Conservation (phyloP, 2,888 invertebrate species). For the Sphaerophoria rueppellii region DNA sequence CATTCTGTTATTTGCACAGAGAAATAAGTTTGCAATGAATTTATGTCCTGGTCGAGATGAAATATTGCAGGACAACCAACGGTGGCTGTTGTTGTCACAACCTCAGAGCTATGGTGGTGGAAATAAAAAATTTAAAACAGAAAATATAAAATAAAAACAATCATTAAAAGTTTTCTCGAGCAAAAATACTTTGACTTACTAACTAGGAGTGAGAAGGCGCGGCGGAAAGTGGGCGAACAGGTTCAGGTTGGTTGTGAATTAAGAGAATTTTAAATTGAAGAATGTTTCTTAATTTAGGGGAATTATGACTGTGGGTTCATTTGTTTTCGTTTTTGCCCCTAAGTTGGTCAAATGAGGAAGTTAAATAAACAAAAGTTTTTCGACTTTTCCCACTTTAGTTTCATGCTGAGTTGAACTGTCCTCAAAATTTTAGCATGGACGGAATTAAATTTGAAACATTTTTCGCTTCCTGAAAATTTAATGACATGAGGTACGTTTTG, state of each 20-base stretch:
- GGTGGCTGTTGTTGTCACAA: conserved; percentile 7
- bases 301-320: not conserved
- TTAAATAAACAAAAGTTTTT: no score
- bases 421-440: no score
- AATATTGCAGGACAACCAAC: conserved; percentile 11
- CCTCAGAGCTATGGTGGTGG: conserved; percentile 13
- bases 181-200: conserved; percentile 22
- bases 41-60: conserved; percentile 60
- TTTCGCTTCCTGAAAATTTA: no score
- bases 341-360: no score
- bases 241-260: not conserved
- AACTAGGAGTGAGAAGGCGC: not conserved
- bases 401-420: no score
- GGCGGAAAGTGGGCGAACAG: not conserved
- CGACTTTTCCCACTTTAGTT: no score
- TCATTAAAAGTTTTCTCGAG: conserved; percentile 30
- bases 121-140: no score
- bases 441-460: no score
- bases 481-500: no score
- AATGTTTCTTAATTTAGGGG: not conserved
- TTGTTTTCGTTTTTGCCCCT: not conserved
- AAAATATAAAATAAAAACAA: not conserved
- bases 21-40: conserved; percentile 50
- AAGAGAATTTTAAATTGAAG: conserved; percentile 18
- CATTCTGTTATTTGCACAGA: not conserved